Base-by-base conservation (phyloP, 2,888 invertebrate genomes). In the Cerceris ruficornis region DNA sequence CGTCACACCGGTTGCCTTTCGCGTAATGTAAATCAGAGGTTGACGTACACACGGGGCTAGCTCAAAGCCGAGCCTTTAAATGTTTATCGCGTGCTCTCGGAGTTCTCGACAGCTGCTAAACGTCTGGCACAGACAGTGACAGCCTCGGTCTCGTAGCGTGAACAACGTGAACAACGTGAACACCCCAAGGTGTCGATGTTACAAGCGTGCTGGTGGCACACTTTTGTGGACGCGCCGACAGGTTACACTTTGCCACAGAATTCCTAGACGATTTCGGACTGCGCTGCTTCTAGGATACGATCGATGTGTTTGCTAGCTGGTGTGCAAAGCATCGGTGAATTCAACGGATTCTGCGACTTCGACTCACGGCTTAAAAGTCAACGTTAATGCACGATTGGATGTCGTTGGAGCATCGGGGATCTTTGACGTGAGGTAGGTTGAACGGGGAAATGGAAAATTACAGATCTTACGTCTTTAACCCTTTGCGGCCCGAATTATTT, bases 131-230 rank as follows among this genome's bases (percentile, higher is more conserved):
- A 58, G 28, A 62, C 77, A 70, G 69, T 76, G 14, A 6, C 58
- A 11, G 43, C 9, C 28, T 58, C 42, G 64, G 55, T 50, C 39
- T 54, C 62, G 61, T 4, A 28, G 4, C 28, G 28, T 28, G 28
- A 28, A 28, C 28, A 28, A 28, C 28, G 28, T 28, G 28, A 28
- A 28, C 11, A 7, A 14, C 42, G 59, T 54, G 59, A 62, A 64
- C 57, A 50, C 52, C 59, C 49, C 50, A 43, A 65, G 13, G 61
- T 62, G 75, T 61, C 55, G 43, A 71, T 52, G 66, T 75, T 68
- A 69, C 59, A 28, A 28, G 42, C 43, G 46, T 39, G 57, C 7
- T 50, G 54, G 39, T 69, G 73, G 69, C 64, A 69, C 17, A 68
- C 58, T 74, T 79, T 65, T 41, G 7, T 13, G 46, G 43, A 52